These are phyloP conservation scores for Achatina immaculata DNA, from an alignment of 1,140 invertebrate genomes.

Conservation along the genomic window DNA sequence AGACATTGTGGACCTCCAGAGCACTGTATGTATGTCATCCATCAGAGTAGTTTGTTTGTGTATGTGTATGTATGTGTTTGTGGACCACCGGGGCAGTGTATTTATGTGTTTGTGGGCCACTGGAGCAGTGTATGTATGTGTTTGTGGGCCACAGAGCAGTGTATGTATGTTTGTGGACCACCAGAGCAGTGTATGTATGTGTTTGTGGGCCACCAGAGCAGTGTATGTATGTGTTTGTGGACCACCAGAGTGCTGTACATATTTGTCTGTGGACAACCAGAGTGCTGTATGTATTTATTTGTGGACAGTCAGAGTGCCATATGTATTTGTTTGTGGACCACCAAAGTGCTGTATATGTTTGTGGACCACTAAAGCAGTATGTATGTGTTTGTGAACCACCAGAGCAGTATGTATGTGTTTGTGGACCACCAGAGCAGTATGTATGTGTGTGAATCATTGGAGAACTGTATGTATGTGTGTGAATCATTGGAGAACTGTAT, in stretches of 20 bases:
- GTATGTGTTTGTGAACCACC: neutral
- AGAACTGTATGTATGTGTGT: too few relatives aligned
- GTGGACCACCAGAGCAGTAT: neutral
- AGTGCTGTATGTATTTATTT: neutral
- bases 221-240: neutral
- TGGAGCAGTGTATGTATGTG: neutral
- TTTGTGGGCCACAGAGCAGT: too few relatives aligned
- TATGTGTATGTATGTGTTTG: neutral
- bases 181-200: neutral
- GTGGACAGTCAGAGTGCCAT: neutral
- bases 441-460: neutral
- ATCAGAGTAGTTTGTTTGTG: neutral
- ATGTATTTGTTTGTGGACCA: too few relatives aligned
- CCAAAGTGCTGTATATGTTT: neutral
- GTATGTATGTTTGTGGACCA: too few relatives aligned
- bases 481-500: neutral
- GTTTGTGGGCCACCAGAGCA: neutral
- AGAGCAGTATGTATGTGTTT: neutral
- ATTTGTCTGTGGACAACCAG: neutral
- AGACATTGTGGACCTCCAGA: neutral
- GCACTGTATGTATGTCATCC: neutral
- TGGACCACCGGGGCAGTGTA: neutral
- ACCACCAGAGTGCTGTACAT: neutral
- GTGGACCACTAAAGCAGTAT: neutral
- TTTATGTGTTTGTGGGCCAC: neutral